Evolutionary conservation across 2,888 invertebrate genomes (phyloP).

Genomic region (Oscheius sp.): DNA sequence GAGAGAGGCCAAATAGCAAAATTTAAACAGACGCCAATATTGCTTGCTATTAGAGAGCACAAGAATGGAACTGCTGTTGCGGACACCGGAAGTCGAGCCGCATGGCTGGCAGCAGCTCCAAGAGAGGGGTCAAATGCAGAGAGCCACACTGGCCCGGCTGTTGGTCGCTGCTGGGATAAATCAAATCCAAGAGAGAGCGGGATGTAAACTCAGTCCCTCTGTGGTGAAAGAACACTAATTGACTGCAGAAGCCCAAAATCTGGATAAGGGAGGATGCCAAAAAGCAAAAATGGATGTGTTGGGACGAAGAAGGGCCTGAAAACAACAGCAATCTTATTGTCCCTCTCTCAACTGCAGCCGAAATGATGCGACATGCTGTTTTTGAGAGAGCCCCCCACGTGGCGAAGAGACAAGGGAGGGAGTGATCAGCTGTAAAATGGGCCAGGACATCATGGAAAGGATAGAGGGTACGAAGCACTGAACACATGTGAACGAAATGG

Average conservation of each 20-base stretch:
- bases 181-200: constrained; percentile 36
- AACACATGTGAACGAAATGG: no score
- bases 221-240: constrained; percentile 39
- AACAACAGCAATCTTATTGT: no score
- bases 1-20: no score
- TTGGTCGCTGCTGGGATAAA: constrained; percentile 34
- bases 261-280: background rate
- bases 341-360: no score
- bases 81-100: background rate
- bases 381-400: background rate
- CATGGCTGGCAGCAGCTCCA: constrained; percentile 4
- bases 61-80: background rate
- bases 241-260: constrained; percentile 21
- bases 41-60: no score
- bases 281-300: background rate
- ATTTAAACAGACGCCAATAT: no score
- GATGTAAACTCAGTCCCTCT: constrained; percentile 33
- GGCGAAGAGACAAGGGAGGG: background rate
- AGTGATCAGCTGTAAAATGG: background rate
- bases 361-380: no score
- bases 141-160: constrained; percentile 14
- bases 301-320: background rate
- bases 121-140: constrained; percentile 7
- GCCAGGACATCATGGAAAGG: no score
- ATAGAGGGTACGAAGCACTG: no score